Conservation (phyloP, 2,797 vertebrate genomes). For the Bothrops alternatus region DNA sequence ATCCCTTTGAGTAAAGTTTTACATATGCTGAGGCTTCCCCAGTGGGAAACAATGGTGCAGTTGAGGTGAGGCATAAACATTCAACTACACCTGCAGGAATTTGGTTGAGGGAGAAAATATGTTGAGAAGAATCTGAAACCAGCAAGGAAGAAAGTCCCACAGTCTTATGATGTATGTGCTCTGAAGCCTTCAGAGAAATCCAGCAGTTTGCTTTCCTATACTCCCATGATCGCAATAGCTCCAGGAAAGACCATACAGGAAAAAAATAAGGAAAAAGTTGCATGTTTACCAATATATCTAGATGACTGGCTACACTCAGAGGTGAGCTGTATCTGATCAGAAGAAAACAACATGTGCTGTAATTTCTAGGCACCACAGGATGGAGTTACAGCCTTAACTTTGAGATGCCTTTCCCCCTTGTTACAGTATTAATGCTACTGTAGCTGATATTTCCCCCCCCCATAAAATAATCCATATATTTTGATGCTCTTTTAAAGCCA, state of each 20-base stretch:
- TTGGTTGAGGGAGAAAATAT: neutral
- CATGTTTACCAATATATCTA: neutral
- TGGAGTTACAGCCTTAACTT: constrained; percentile 68
- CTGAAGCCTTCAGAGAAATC: neutral
- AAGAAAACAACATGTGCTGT: constrained; percentile 42
- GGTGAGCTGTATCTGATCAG: neutral
- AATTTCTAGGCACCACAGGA: constrained; percentile 61
- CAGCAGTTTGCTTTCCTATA: too few species aligned
- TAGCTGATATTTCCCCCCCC: neutral
- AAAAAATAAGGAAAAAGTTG: neutral
- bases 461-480: neutral
- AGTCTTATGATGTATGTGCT: neutral
- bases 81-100: neutral
- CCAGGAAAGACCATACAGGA: neutral
- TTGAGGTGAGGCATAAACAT: neutral
- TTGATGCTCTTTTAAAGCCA: neutral
- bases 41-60: too few species aligned
- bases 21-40: neutral
- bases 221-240: too few species aligned
- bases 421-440: constrained; percentile 9
- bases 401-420: constrained; percentile 32
- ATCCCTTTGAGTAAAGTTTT: too few species aligned
- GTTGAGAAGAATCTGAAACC: neutral
- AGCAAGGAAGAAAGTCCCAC: neutral
- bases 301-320: neutral